phyloP scores from a whole-genome alignment of 2,113 vertebrate genomes.

The human region GRCh38 chr11:4123501-4124000 shows the following conservation, averaged over 20 bases:
- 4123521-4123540: neutral
- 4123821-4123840: no score
- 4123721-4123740: neutral
- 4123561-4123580: neutral
- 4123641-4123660: neutral
- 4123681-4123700: neutral
- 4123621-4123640: constrained; percentile 35
- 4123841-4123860: no score
- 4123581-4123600: neutral
- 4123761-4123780: no score
- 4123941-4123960: neutral
- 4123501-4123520: neutral
- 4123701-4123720: constrained; percentile 35
- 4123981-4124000: neutral
- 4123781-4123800: no score
- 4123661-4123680: neutral
- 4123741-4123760: no score
- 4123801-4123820: no score
- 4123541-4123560: neutral
- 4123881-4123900: constrained; percentile 20
- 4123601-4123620: neutral
- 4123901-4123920: neutral
- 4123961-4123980: neutral
- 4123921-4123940: neutral
- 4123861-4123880: neutral